Base-by-base conservation (phyloP, 2,888 invertebrate genomes). In the Plagiodera versicolora region DNA sequence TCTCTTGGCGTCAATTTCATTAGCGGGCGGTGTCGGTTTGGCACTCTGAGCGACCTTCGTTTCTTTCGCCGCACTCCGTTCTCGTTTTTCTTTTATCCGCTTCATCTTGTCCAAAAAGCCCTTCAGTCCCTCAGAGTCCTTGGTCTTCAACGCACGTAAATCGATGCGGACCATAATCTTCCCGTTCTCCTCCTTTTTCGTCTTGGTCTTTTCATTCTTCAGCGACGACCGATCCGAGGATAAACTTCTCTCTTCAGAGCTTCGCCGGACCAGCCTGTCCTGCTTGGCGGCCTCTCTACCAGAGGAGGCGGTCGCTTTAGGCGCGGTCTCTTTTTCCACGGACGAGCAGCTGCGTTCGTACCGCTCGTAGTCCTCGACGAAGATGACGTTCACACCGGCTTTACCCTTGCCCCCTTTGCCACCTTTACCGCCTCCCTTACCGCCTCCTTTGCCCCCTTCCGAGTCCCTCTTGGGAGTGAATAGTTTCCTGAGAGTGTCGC, bases 371-470 rank as follows among this genome's bases (percentile, higher is more conserved):
- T 83, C 83, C 69, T 89, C 87, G 54, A 89, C 86, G 56, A 90
- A 86, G 55, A 90, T 87, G 47, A 80, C 78, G 64, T 77, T 78
- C 54, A 90, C 90, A 67, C 89, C 89, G 1, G 87, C 88, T 75
- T 89, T 89, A 28, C 72, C 73, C 67, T 71, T 70, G n/a, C 70
- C 71, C 19, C 79, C 79, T 71, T 79, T 89, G 1, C 88, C 89
- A 1, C 89, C 89, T 68, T 81, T 80, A 14, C 88, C 88, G 64
- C 90, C 85, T 5, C 88, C 88, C 70, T 89, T 89, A 0, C 89
- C 89, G 17, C 89, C 89, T 49, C 88, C 86, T 70, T 88, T 88
- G 8, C 83, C 84, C 2, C 88, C 88, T 62, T 85, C 86, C 50
- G 85, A 85, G 70, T 82, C 84, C n/a, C 85, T 81, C 61, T 80